Evolutionary conservation across 1,140 invertebrate species (phyloP), one percentile per base, ranked within the genome.

Genomic region (Tribolium madens): DNA sequence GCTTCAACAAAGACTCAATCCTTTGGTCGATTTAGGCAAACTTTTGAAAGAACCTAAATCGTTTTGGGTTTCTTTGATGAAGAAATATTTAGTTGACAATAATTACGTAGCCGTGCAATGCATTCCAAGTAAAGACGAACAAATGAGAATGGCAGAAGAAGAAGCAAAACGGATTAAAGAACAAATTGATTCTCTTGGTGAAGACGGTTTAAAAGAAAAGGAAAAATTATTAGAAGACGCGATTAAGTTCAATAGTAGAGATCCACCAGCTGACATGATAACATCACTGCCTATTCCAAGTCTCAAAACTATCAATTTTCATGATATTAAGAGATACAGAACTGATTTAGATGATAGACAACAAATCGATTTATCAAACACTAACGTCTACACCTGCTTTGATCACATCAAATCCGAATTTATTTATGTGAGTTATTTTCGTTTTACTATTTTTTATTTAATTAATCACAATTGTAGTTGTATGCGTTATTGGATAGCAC

Each of bases 371-470:
- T 85, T 94, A 6, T 84, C 86, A 6, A 86, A 91, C 48, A 84
- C 94, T n/a, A 93, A 94, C 14, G 87, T 95, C 68, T 92, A 90
- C 81, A 92, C 94, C 1, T 91, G 94, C 79, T 87, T 96, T 50
- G 93, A 96, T 88, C 90, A 94, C 82, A 86, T 95, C 7, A 90
- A 93, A 75, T 94, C 93, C 0, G 94, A 95, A 83, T 96, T 97
- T 88, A 90, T 96, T 78, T 93, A 95, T 87, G 94, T 96, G 85
- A 90, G 92, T 90, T 60, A 77, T 48, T 81, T 73, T 78, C 13
- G 18, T 53, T 71, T 72, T 42, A 73, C 7, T 5, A 60, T n/a
- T 64, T 14, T 26, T 42, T 46, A 12, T 69, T 1, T 53, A n/a
- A 10, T 21, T 31, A 53, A 77, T 87, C 21, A 26, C 21, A 26